Evolutionary conservation across 1,140 invertebrate genomes (phyloP).

Genomic region (Hermetia illucens): DNA sequence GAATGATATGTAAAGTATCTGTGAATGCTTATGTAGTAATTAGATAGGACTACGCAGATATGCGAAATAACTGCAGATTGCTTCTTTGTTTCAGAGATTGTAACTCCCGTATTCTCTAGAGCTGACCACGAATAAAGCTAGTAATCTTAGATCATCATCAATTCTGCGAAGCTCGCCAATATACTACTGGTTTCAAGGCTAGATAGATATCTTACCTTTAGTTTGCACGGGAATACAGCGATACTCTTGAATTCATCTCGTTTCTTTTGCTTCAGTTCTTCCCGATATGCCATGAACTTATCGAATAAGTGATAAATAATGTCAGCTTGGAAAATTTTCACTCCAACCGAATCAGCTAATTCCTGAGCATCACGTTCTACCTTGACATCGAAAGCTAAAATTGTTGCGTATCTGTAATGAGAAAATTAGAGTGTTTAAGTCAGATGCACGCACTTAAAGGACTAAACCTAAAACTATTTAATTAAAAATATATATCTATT

Average conservation of each 20-base stretch:
- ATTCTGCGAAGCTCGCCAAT: too few relatives aligned
- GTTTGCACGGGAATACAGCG: conserved; percentile 96
- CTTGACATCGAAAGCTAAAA: conserved; percentile 98
- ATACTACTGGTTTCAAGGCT: too few relatives aligned
- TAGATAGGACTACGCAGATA: too few relatives aligned
- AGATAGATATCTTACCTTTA: conserved; percentile 67
- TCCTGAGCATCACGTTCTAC: conserved; percentile 96
- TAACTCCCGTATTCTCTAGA: too few relatives aligned
- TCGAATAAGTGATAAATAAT: conserved; percentile 99
- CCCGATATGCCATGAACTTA: conserved; percentile 87
- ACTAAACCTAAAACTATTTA: too few relatives aligned
- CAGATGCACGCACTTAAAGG: neutral
- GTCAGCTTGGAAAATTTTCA: conserved; percentile 97
- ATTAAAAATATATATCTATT: too few relatives aligned
- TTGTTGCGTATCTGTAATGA: conserved; percentile 72
- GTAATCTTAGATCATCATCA: too few relatives aligned
- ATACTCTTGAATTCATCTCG: conserved; percentile 90
- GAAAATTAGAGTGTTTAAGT: conserved; percentile 1
- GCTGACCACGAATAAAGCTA: too few relatives aligned
- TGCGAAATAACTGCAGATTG: too few relatives aligned
- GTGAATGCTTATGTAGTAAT: too few relatives aligned
- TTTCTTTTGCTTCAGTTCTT: conserved; percentile 86
- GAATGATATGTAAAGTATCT: too few relatives aligned
- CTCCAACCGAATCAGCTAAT: conserved; percentile 82
- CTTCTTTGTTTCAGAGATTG: too few relatives aligned